These are phyloP conservation scores for Amphimedon queenslandica DNA, from an alignment of 37 sponge, comb jelly and placozoan species.

Conservation along the genomic window DNA sequence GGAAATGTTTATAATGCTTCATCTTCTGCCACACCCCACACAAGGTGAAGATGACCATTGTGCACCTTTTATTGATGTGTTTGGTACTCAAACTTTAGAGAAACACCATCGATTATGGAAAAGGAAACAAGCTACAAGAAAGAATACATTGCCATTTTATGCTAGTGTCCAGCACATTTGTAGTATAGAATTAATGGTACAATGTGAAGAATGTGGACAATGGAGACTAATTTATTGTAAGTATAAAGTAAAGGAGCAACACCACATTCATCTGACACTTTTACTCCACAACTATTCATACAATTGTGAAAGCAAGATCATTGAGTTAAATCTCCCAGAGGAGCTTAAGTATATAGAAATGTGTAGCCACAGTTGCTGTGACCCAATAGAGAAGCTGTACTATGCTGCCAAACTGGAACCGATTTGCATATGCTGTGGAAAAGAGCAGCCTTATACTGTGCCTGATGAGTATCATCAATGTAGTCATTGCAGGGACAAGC, in stretches of 20 bases:
- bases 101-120: neutral
- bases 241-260: constrained; percentile 2
- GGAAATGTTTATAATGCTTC: constrained; percentile 4
- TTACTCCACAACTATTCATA: constrained; percentile 9
- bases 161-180: constrained; percentile 39
- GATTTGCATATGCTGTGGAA: constrained; percentile 44
- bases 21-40: constrained; percentile 14
- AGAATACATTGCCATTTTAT: constrained; percentile 24
- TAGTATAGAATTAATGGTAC: constrained; percentile 23
- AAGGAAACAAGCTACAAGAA: neutral
- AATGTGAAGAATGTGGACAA: constrained; percentile 35
- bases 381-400: constrained; percentile 45
- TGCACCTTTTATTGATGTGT: constrained; percentile 5
- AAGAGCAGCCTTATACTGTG: constrained; percentile 3
- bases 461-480: constrained; percentile 18
- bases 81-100: constrained; percentile 13
- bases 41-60: constrained; percentile 35
- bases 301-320: constrained; percentile 16
- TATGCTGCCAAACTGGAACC: constrained; percentile 37
- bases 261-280: constrained; percentile 8
- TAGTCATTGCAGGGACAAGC: neutral
- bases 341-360: constrained; percentile 2
- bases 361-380: constrained; percentile 4
- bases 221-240: constrained; percentile 38
- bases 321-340: constrained; percentile 14